These are phyloP conservation scores for Drosophila guanche DNA, from an alignment of 1,140 invertebrate genomes.

Conservation along the genomic window DNA sequence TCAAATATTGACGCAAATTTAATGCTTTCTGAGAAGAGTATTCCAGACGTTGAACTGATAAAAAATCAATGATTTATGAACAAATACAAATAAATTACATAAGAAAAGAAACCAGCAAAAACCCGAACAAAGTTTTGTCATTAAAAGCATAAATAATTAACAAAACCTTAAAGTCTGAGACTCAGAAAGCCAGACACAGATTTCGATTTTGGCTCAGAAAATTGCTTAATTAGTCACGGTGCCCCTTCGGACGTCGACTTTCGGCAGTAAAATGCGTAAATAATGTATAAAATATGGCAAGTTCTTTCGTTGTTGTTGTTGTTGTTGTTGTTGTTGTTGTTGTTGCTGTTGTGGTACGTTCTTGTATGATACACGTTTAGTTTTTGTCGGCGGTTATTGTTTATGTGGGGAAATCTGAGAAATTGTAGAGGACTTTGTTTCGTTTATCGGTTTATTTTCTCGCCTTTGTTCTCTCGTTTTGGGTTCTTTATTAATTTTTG, in stretches of 20 bases:
- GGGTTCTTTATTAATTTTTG: slow-evolving; percentile 64
- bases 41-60: not conserved
- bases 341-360: not conserved
- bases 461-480: slow-evolving; percentile 21
- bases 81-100: not conserved
- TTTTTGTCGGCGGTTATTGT: slow-evolving; percentile 3
- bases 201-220: slow-evolving; percentile 64
- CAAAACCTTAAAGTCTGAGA: slow-evolving; percentile 22
- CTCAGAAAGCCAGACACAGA: not conserved
- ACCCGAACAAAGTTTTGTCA: slow-evolving; percentile 59
- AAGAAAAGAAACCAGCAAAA: slow-evolving; percentile 59
- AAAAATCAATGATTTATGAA: not conserved
- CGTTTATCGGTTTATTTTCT: slow-evolving; percentile 30
- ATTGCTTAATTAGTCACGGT: slow-evolving; percentile 79
- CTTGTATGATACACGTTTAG: slow-evolving; percentile 67
- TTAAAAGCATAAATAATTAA: slow-evolving; percentile 78
- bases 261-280: slow-evolving; percentile 67
- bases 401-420: too few relatives aligned
- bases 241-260: slow-evolving; percentile 20
- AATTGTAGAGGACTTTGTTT: slow-evolving; percentile 56
- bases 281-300: slow-evolving; percentile 75
- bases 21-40: not conserved
- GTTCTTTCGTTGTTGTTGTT: not conserved
- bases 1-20: too few relatives aligned
- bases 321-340: too few relatives aligned